Conservation (phyloP, 1,140 invertebrate species). For the Drosophila navojoa region DNA sequence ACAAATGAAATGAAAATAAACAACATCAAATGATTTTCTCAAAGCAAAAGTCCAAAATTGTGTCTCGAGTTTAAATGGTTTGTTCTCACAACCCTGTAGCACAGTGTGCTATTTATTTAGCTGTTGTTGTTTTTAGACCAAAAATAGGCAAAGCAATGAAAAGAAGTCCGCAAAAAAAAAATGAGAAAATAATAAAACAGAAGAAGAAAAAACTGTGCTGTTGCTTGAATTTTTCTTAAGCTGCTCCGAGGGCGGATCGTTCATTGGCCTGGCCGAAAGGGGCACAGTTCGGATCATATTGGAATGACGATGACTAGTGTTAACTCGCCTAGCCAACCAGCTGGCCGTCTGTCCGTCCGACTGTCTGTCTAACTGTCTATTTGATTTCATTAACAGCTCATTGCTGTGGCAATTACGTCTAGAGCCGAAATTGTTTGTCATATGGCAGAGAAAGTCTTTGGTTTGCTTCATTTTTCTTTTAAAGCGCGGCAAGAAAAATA, state of each 20-base stretch:
- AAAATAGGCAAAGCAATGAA: conserved; percentile 26
- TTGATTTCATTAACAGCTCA: conserved; percentile 75
- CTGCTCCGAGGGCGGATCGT: conserved; percentile 65
- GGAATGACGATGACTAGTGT: conserved; percentile 65
- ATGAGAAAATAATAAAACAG: conserved; percentile 12
- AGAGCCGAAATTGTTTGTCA: conserved; percentile 75
- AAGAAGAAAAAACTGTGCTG: conserved; percentile 38
- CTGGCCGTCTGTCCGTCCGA: conserved; percentile 3
- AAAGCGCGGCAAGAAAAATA: conserved; percentile 43
- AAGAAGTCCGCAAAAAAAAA: conserved; percentile 40
- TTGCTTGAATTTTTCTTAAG: conserved; percentile 49
- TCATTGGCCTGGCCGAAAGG: conserved; percentile 63
- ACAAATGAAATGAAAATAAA: no score
- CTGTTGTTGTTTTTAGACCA: conserved; percentile 42
- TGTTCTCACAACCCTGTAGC: conserved; percentile 4
- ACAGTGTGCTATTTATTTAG: conserved; percentile 46
- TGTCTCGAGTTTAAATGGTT: not conserved
- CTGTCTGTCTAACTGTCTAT: conserved; percentile 40
- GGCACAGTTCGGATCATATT: conserved; percentile 41
- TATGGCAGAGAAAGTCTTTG: conserved; percentile 72
- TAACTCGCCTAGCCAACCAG: not conserved
- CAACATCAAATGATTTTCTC: no score
- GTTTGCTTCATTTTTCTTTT: conserved; percentile 51
- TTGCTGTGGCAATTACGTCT: conserved; percentile 76
- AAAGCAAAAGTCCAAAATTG: no score